Base-by-base conservation (phyloP, 2,113 vertebrate genomes). In the Indicator indicator region DNA sequence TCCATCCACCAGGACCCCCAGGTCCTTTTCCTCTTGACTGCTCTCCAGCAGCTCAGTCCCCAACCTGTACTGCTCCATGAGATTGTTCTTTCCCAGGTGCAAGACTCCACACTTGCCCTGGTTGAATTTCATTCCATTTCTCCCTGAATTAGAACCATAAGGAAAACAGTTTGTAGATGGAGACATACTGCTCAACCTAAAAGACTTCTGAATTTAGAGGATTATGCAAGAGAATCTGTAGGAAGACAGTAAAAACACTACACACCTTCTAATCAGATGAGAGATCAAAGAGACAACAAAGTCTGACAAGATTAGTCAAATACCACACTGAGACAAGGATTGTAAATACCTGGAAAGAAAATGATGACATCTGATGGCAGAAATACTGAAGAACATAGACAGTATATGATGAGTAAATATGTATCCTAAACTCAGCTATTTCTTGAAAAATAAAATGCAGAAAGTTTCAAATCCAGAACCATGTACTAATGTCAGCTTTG, bases 301-400 rank as follows among this genome's bases (percentile, higher is more conserved):
- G 17, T 88, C 62, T 64, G 59, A 83, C 33, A 72, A 72, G 73
- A 90, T 92, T 92, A 91, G 67, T 65, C 50, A 92, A 90, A 71
- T 76, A 86, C 15, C 85, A 90, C 38, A 82, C 26, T 71, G 68
- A 75, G 63, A 72, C n/a, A 15, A 90, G 18, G 17, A 89, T 77
- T 59, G 52, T 64, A 79, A 93, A 90, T 46, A 68, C 33, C 38
- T 88, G 52, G 36, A 91, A n/a, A 94, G 64, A 85, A 83, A 89
- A 79, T 20, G 0, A 64, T 50, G 12, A 15, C 80, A 36, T 28
- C 33, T 70, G 69, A 79, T 70, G 23, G 40, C 15, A 89, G 58
- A 86, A 90, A 76, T 59, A 68, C 3, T 18, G 21, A 88, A 48
- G 8, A 89, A 44, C 9, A 58, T 3, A 62, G 48, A 11, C 16